phyloP scores from a whole-genome alignment of 2,797 vertebrate species.

The Halcyon badia region DNA sequence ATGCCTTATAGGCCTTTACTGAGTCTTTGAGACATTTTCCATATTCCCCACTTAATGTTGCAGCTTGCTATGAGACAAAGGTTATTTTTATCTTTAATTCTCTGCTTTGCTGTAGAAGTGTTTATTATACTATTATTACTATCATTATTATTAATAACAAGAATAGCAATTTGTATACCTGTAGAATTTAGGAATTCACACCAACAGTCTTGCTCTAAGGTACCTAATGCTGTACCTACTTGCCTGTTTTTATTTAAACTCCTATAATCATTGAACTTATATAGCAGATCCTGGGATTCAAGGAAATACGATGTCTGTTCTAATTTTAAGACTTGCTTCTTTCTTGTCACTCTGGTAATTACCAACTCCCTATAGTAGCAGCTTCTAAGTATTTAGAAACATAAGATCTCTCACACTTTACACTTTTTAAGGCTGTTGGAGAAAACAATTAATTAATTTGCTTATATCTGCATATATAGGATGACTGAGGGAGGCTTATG shows the following conservation, averaged over 20 bases:
- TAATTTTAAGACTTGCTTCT: background rate
- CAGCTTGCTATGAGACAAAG: background rate
- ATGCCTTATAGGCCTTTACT: background rate
- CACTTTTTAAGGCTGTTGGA: background rate
- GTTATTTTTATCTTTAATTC: background rate
- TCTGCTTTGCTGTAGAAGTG: background rate
- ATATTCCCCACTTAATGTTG: background rate
- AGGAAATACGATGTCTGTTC: background rate
- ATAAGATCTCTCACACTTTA: background rate
- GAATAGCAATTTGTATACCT: background rate
- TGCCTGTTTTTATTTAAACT: background rate
- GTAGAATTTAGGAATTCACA: background rate
- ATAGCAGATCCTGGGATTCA: background rate
- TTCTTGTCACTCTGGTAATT: slow-evolving; percentile 7
- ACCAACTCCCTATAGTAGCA: background rate
- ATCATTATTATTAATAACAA: background rate
- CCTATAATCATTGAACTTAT: background rate
- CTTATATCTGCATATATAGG: background rate
- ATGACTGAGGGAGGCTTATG: background rate
- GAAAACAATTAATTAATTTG: slow-evolving; percentile 12
- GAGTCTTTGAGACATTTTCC: background rate
- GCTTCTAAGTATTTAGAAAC: background rate
- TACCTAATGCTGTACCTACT: background rate
- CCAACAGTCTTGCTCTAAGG: background rate
- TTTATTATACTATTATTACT: background rate